These are phyloP conservation scores for Altica lythri DNA, from an alignment of 2,888 invertebrate genomes.

Conservation along the genomic window DNA sequence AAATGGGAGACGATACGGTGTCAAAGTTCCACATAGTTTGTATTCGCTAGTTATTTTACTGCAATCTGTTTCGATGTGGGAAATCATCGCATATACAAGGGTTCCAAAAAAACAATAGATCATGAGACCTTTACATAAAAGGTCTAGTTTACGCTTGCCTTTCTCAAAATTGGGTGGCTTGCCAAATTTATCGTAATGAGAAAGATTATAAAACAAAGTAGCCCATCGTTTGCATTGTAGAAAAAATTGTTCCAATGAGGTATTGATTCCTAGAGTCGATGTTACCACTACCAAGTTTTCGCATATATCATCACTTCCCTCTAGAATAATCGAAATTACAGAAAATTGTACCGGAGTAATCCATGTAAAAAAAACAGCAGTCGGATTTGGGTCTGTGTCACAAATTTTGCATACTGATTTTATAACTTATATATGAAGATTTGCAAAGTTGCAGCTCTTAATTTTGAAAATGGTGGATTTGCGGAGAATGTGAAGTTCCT, in stretches of 20 bases:
- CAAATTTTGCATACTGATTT: no score
- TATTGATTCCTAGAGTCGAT: background rate
- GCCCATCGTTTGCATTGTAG: background rate
- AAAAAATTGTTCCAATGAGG: background rate
- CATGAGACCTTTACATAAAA: background rate
- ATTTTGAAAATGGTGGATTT: no score
- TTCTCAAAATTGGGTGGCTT: background rate
- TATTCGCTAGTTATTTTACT: background rate
- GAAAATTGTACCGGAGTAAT: no score
- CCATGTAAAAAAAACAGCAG: no score
- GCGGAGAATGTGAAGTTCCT: no score
- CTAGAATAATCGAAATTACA: no score
- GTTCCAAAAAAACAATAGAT: background rate
- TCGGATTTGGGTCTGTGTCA: no score
- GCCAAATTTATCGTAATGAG: background rate
- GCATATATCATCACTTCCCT: background rate
- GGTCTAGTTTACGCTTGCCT: background rate
- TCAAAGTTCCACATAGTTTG: background rate
- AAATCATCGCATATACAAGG: background rate
- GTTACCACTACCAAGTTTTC: background rate
- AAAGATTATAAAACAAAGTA: background rate
- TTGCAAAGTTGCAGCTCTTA: no score
- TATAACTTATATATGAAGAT: no score
- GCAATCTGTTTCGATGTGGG: background rate
- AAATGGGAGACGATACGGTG: background rate